Conservation (phyloP, 2,888 invertebrate genomes). For the Drosophila peninsularis region DNA sequence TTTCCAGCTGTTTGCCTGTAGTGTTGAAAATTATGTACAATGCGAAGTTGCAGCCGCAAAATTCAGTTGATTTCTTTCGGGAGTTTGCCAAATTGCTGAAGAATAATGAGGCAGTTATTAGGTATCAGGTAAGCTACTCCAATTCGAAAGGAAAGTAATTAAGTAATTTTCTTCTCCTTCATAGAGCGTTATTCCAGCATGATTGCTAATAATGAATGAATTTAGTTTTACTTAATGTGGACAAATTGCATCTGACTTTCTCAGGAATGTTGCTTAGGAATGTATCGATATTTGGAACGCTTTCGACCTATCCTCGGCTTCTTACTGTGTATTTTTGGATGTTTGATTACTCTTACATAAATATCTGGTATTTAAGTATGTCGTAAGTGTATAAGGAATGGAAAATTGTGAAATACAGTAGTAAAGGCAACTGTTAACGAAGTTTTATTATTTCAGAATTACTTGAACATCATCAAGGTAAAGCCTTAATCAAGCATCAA, state of each 20-base stretch:
- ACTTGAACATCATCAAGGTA: too few relatives aligned
- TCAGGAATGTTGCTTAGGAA: not conserved
- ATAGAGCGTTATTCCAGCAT: not conserved
- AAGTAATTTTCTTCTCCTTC: not conserved
- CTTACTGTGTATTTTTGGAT: constrained; percentile 9
- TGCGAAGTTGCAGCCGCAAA: not conserved
- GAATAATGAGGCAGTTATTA: not conserved
- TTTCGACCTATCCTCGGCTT: not conserved
- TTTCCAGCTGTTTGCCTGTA: constrained; percentile 16
- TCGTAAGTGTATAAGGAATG: constrained; percentile 27
- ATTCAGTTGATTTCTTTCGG: not conserved
- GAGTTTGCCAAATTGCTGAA: not conserved
- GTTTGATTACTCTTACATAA: constrained; percentile 34
- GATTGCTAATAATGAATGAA: not conserved
- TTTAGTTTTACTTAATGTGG: not conserved
- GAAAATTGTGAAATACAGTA: constrained; percentile 23
- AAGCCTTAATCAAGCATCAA: not conserved
- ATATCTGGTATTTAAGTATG: not conserved
- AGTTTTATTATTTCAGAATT: not conserved
- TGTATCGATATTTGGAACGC: not conserved
- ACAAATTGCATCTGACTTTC: not conserved
- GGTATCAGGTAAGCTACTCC: not conserved
- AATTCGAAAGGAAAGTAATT: too few relatives aligned
- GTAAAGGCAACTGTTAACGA: not conserved
- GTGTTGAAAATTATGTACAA: constrained; percentile 27